Percentiles rank a stretch among this genome's conserved stretches.
phyloP scores from a whole-genome alignment of 2,113 vertebrate species.

The Pagrus major region DNA sequence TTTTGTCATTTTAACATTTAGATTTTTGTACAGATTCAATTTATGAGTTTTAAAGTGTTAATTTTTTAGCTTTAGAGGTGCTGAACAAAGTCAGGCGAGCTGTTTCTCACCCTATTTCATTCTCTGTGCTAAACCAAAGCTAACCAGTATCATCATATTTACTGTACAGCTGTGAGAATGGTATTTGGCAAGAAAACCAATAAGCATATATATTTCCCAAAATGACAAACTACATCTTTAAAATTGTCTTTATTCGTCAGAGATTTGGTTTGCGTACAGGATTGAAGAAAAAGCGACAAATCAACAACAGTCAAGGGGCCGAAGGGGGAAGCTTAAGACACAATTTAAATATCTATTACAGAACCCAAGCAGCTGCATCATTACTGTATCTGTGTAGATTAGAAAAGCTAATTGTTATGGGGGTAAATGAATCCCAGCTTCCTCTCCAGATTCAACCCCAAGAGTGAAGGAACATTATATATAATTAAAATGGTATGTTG shows the following conservation, averaged over 20 bases:
- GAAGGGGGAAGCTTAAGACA: background rate
- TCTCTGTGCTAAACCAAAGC: background rate
- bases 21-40: background rate
- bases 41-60: background rate
- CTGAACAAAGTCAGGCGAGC: background rate
- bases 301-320: background rate
- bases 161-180: background rate
- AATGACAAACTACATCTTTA: background rate
- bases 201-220: too few species aligned
- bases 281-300: background rate
- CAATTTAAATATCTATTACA: slow-evolving; percentile 20
- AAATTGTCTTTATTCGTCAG: background rate
- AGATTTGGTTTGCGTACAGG: background rate
- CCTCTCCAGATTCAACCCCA: background rate
- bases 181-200: background rate
- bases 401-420: slow-evolving; percentile 38
- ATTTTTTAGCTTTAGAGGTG: background rate
- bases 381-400: slow-evolving; percentile 39
- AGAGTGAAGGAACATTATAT: background rate
- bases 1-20: too few species aligned
- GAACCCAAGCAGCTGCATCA: background rate
- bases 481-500: slow-evolving; percentile 6
- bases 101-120: background rate
- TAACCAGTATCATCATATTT: background rate
- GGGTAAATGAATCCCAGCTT: slow-evolving; percentile 31